These are phyloP conservation scores for Carollia perspicillata DNA, from an alignment of 2,113 vertebrate genomes.

Conservation along the genomic window DNA sequence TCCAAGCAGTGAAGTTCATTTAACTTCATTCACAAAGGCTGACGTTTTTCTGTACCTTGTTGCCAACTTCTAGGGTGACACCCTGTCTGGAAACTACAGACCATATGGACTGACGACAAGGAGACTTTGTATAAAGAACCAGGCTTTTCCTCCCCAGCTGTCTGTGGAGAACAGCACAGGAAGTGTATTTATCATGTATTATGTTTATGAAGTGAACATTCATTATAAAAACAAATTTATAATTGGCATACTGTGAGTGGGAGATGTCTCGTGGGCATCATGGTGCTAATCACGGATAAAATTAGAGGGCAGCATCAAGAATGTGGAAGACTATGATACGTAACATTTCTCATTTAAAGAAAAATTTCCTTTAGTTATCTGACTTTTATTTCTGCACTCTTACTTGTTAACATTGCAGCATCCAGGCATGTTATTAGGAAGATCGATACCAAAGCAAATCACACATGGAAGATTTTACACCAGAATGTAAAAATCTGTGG, in stretches of 20 bases:
- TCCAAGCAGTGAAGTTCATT: not conserved
- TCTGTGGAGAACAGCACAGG: constrained; percentile 2
- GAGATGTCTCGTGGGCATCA: not conserved
- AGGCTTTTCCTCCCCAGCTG: not conserved
- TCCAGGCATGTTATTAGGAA: not conserved
- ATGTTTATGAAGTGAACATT: constrained; percentile 38
- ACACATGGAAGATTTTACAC: not conserved
- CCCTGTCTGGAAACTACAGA: constrained; percentile 45
- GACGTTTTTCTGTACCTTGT: not conserved
- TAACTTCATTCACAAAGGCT: not conserved
- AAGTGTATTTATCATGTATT: not conserved
- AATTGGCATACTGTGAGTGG: not conserved
- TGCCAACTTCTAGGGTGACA: constrained; percentile 26
- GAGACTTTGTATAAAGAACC: constrained; percentile 48
- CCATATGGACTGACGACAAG: constrained; percentile 23
- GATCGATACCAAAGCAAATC: not conserved
- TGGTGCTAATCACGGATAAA: not conserved
- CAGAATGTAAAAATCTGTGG: not conserved
- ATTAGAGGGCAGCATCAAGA: not conserved
- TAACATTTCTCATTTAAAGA: not conserved
- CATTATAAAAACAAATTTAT: constrained; percentile 51
- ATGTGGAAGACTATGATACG: not conserved
- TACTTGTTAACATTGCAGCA: not conserved
- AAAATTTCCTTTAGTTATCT: not conserved
- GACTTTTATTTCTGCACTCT: not conserved